Evolutionary conservation across 1,140 invertebrate species (phyloP), one percentile per base, ranked within the genome.

Genomic region (Drosophila miranda): DNA sequence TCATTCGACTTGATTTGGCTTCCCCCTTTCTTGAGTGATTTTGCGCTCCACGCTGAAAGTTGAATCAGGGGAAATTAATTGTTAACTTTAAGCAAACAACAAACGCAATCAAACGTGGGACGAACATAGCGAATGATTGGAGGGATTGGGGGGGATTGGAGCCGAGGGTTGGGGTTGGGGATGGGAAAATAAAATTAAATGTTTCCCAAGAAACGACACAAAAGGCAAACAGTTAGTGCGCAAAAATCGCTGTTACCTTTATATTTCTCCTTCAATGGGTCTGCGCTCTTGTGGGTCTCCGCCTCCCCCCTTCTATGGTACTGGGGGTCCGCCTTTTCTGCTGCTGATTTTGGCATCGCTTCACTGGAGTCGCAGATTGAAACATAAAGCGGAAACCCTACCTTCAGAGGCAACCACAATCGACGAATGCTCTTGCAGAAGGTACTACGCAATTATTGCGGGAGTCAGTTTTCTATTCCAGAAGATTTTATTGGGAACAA

Each of bases 61-160:
- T 45, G 44, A 44, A 53, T 61, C 54, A 55, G 71, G 44, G 71
- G 54, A 75, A 87, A 87, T 86, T 87, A 87, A 87, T 87, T 87
- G 83, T 87, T 87, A 87, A 87, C 82, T 87, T 82, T 82, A 74
- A 69, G 83, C 78, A 87, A 87, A 87, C 82, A 87, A 78, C 63
- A 86, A 87, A 86, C 69, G 81, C 82, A 86, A 87, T 86, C 82
- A 87, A 86, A 86, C 81, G 82, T 86, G 74, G 73, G 69, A 71
- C 63, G 11, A 34, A 52, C 59, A 61, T 56, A 74, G 61, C 3
- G 30, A 59, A 61, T 42, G 46, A 42, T 21, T 53, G 23, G 43
- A 7, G n/a, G 14, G 45, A 28, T 41, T 16, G 23, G 16, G 43
- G 4, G 11, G 14, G 45, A 28, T 41, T 16, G 23, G 11, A 38